Base-by-base conservation (phyloP, 2,888 invertebrate species). In the Phaonia tiefii region DNA sequence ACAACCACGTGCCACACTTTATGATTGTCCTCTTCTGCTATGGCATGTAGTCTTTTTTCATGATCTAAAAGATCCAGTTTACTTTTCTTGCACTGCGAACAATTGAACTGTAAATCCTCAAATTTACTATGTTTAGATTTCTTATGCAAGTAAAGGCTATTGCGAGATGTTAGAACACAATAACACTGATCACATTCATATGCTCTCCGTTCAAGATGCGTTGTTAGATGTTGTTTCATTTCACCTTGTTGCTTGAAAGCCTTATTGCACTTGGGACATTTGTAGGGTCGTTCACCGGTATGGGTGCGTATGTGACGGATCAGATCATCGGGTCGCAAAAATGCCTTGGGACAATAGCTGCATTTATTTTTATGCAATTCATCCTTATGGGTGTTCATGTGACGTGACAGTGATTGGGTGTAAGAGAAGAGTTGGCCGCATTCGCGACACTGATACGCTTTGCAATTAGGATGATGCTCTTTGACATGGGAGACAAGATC, bases 361-460 rank as follows among this genome's bases (percentile, higher is more conserved):
- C 84, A 84, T 13, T 63, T 39, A 8, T 82, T 54, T 39, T 73
- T 77, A n/a, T 71, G 17, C 15, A 75, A 37, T 2, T 42, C 13
- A 0, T 54, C 17, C 56, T 75, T 79, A 42, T 84, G 84, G 3
- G 37, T 74, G n/a, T 80, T 82, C 83, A 84, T 84, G 37, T 84
- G 84, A 8, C 84, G 83, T 3, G 83, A 84, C 26, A 84, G 56
- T 1, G 84, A 84, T 60, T 84, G 84, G 11, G 83, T 77, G 49
- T 84, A 84, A 2, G 82, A 72, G 63, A 84, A 84, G 3, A 69
- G 54, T 2, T 51, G 66, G 1, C 46, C 44, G 42, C 83, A 84
- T 22, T 69, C 67, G 0, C 84, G 84, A 39, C 84, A 84, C 39
- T 79, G 82, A 44, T 69, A 84, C 1, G 83, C 83, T 73, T 84